Base-by-base conservation (phyloP, 1,140 invertebrate genomes). In the Heliconius nattereri region DNA sequence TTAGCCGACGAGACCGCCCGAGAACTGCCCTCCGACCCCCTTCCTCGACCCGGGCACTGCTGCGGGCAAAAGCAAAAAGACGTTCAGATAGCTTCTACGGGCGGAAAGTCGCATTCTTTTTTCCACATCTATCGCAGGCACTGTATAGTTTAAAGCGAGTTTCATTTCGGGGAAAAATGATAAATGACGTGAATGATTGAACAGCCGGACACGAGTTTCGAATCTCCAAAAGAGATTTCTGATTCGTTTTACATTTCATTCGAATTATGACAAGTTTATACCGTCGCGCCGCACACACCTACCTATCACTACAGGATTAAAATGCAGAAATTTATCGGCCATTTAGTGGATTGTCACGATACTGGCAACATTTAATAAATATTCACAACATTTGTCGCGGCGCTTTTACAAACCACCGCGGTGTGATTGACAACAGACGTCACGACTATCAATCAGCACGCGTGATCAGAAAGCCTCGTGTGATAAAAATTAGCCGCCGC, bases 151-250 rank as follows among this genome's bases (percentile, higher is more conserved):
- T 87, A 89, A 88, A 86, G 86, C 85, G 91, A 89, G 89, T 92
- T 93, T 91, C 88, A 91, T 91, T 90, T 91, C 85, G 84, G 85
- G 79, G 83, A 85, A 87, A 92, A 92, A 94, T 93, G 92, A 94
- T 91, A 92, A 94, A 91, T 90, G 91, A 94, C 91, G 88, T 90
- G 92, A 92, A 92, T 92, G 91, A 94, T 92, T 94, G 92, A 92
- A 85, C 88, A 85, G 88, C 83, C 86, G 87, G 86, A 90, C 86
- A 85, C 83, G 89, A 91, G 86, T 85, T 86, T 85, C 85, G 82
- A 85, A 85, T 90, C 81, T 72, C 80, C 81, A 83, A 91, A 92
- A 89, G 88, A 91, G 89, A 90, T 92, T 91, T 87, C 85, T 78
- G 86, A 85, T 89, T 81, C 85, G 84, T 81, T 90, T 91, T 88